Conservation (phyloP, 2,888 invertebrate species). For the Brachynemurus nebulosus region DNA sequence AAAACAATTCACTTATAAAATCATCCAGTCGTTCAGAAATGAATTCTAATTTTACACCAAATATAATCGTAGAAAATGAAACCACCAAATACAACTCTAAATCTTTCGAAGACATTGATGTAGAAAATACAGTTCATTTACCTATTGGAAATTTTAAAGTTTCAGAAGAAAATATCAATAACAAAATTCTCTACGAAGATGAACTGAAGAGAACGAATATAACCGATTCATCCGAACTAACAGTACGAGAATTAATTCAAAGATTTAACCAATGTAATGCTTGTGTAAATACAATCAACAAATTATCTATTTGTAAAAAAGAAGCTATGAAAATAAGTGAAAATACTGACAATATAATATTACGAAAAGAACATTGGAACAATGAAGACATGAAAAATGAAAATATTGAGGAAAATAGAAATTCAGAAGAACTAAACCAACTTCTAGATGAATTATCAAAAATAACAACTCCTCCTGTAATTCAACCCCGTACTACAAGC, state of each 20-base stretch:
- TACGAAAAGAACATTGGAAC: conserved; percentile 13
- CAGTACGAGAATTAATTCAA: conserved; percentile 25
- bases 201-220: too few relatives aligned
- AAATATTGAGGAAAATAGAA: neutral
- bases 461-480: conserved; percentile 30
- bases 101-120: too few relatives aligned
- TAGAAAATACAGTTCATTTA: neutral
- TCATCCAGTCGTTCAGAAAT: conserved; percentile 14
- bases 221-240: conserved; percentile 17
- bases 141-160: neutral
- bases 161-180: neutral
- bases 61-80: neutral
- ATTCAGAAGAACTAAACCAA: conserved; percentile 27
- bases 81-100: neutral
- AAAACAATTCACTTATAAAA: conserved; percentile 22
- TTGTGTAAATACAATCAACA: conserved; percentile 17
- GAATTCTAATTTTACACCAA: conserved; percentile 11
- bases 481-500: conserved; percentile 28
- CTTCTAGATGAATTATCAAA: conserved; percentile 29
- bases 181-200: too few relatives aligned
- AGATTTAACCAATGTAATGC: conserved; percentile 24
- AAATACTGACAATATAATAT: conserved; percentile 1
- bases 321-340: conserved; percentile 11
- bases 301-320: conserved; percentile 15
- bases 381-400: conserved; percentile 6